phyloP scores from a whole-genome alignment of 2,888 invertebrate species.

The Callinectes sapidus region DNA sequence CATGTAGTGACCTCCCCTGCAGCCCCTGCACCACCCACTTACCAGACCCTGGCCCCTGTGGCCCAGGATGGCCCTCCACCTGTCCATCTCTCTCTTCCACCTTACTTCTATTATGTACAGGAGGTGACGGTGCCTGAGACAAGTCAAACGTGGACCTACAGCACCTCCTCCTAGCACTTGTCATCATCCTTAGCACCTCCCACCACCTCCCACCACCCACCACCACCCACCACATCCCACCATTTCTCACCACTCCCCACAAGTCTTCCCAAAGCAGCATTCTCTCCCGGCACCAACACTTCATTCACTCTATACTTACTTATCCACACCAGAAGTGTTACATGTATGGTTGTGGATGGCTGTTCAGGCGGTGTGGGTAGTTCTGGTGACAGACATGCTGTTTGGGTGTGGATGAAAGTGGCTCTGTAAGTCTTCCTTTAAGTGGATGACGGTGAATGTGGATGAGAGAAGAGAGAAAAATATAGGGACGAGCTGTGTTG shows the following conservation, averaged over 20 bases:
- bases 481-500: too few species aligned
- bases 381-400: background rate
- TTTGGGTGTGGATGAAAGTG: background rate
- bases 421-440: background rate
- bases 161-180: conserved; percentile 46
- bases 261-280: background rate
- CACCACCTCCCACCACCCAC: background rate
- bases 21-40: conserved; percentile 45
- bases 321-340: background rate
- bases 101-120: conserved; percentile 66
- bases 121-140: conserved; percentile 63
- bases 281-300: background rate
- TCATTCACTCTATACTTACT: background rate
- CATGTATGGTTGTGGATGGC: too few species aligned
- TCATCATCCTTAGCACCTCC: background rate
- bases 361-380: background rate
- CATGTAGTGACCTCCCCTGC: conserved; percentile 9
- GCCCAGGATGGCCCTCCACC: conserved; percentile 50
- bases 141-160: conserved; percentile 56
- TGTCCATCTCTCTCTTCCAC: conserved; percentile 61
- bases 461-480: background rate
- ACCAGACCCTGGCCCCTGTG: conserved; percentile 52
- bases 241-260: background rate
- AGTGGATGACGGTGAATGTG: background rate
- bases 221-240: background rate